These are phyloP conservation scores for Apodemia zela DNA, from an alignment of 2,888 invertebrate genomes.

Conservation along the genomic window DNA sequence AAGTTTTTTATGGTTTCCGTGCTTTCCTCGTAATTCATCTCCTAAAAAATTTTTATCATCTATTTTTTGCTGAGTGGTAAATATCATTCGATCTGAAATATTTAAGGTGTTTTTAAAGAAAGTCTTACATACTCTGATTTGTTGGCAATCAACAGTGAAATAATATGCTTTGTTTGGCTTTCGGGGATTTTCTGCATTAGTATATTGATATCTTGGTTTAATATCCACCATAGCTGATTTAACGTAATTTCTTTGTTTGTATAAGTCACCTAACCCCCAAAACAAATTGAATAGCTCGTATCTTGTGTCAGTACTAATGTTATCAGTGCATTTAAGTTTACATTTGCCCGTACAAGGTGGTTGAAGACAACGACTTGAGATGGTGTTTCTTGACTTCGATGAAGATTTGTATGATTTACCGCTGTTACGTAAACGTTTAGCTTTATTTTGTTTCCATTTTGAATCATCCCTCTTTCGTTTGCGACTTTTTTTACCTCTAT, in stretches of 20 bases:
- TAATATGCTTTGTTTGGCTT: background rate
- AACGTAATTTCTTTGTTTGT: slow-evolving; percentile 1
- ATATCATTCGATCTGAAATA: slow-evolving; percentile 17
- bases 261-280: slow-evolving; percentile 1
- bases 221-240: too few relatives aligned
- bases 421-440: background rate
- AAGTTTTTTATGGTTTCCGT: slow-evolving; percentile 9
- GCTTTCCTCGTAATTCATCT: slow-evolving; percentile 15
- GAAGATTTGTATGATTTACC: background rate
- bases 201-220: too few relatives aligned
- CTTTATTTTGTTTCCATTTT: background rate
- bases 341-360: background rate
- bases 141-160: background rate
- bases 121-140: background rate
- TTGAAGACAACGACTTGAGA: background rate
- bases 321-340: slow-evolving; percentile 9
- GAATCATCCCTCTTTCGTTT: background rate
- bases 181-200: background rate
- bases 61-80: slow-evolving; percentile 11
- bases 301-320: background rate
- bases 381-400: background rate
- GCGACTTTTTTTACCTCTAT: too few relatives aligned
- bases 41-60: background rate
- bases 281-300: background rate
- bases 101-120: slow-evolving; percentile 10